phyloP scores from a whole-genome alignment of 2,113 vertebrate species.

The human region DNA sequence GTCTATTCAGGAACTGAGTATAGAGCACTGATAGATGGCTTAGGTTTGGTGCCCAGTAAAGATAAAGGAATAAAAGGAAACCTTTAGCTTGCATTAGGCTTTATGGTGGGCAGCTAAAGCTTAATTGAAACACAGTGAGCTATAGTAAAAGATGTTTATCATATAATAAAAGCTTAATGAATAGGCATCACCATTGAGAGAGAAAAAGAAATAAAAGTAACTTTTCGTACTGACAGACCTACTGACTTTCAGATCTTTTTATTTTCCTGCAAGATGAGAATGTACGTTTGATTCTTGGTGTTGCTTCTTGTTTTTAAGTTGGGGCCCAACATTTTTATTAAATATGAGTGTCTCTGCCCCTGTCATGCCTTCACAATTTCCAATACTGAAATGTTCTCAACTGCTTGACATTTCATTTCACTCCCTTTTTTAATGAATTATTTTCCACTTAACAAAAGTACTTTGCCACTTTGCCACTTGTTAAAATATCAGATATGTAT shows the following conservation, averaged over 20 bases:
- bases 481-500: background rate
- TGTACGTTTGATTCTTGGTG: background rate
- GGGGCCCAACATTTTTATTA: background rate
- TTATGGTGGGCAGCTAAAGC: slow-evolving; percentile 74
- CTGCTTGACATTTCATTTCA: background rate
- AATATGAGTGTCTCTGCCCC: background rate
- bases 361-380: background rate
- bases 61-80: slow-evolving; percentile 78
- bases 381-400: background rate
- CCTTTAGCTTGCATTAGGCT: slow-evolving; percentile 67
- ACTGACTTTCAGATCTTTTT: slow-evolving; percentile 11
- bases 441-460: slow-evolving; percentile 21
- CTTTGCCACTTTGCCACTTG: slow-evolving; percentile 15
- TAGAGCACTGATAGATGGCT: slow-evolving; percentile 66
- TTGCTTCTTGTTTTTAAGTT: background rate
- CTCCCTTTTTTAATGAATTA: background rate
- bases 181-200: background rate
- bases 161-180: slow-evolving; percentile 12
- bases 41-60: slow-evolving; percentile 67
- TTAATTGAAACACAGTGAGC: slow-evolving; percentile 73
- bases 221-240: slow-evolving; percentile 14
- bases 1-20: slow-evolving; percentile 69
- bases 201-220: slow-evolving; percentile 56
- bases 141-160: slow-evolving; percentile 49
- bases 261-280: slow-evolving; percentile 43